Base-by-base conservation (phyloP, 2,797 vertebrate genomes). In the Picus viridis region DNA sequence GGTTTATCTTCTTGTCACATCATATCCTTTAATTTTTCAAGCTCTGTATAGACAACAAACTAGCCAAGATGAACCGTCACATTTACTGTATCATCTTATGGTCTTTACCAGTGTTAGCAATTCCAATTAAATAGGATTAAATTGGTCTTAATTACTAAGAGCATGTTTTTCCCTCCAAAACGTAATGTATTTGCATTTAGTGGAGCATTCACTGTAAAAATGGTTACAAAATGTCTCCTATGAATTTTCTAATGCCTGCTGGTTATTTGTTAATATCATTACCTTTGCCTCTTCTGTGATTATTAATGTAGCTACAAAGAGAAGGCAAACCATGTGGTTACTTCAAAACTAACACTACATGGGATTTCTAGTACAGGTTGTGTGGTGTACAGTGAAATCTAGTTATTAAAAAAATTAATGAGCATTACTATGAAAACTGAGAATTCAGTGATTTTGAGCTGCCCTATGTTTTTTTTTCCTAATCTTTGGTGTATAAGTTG, bases 201-300 rank as follows among this genome's bases (percentile, higher is more conserved):
- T 74, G 51, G 39, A 77, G 23, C 68, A 30, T 89, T 93, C 39
- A 68, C 32, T 91, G 63, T 89, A 84, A 88, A 93, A 93, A 76
- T 69, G 54, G 47, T 76, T 90, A 59, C 12, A 80, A 78, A 92
- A 74, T 58, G 3, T 63, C 83, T 91, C 59, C 9, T 29, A 58
- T 49, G 51, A 72, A 80, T 82, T 82, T 45, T 58, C 24, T 71
- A 59, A 64, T 91, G 58, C 32, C 80, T 86, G 30, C 39, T 84
- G 18, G 27, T 85, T 90, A 67, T 88, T 90, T 70, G 27, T 68
- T 91, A 88, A 47, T 65, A 78, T 57, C 34, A 63, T 76, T 91
- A 83, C 26, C 27, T 93, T 78, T 69, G 9, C 34, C 24, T 27
- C 54, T 70, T 70, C 8, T 43, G 22, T 51, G 62, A 67, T 79